phyloP scores from a whole-genome alignment of 2,888 invertebrate genomes.

The Keiferia lycopersicella region DNA sequence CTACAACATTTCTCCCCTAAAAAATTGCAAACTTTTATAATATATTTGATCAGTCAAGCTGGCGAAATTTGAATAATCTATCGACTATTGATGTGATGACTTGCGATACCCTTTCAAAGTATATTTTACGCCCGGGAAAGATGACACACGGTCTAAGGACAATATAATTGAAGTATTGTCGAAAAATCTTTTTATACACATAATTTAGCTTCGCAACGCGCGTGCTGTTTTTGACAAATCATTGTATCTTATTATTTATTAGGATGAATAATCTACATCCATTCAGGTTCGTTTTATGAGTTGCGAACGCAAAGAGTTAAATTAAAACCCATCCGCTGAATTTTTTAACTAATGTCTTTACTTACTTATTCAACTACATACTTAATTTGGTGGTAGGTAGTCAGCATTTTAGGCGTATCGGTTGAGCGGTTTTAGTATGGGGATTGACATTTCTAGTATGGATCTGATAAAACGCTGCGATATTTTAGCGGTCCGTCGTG shows the following conservation, averaged over 20 bases:
- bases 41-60: conserved; percentile 33
- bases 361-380: too few relatives aligned
- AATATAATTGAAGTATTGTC: conserved; percentile 70
- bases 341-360: too few relatives aligned
- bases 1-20: neutral
- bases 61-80: conserved; percentile 67
- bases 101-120: conserved; percentile 62
- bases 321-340: too few relatives aligned
- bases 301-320: too few relatives aligned
- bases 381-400: too few relatives aligned
- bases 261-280: too few relatives aligned
- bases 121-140: conserved; percentile 37
- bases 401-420: too few relatives aligned
- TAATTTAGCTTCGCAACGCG: conserved; percentile 29
- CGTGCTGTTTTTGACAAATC: neutral
- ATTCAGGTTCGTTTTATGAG: too few relatives aligned
- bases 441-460: too few relatives aligned
- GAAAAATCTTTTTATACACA: conserved; percentile 43
- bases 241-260: neutral
- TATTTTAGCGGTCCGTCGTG: too few relatives aligned
- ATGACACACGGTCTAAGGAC: conserved; percentile 43
- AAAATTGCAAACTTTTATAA: conserved; percentile 10
- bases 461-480: too few relatives aligned
- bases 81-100: conserved; percentile 74
- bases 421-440: too few relatives aligned